phyloP scores from a whole-genome alignment of 2,888 invertebrate genomes.

The Lucinisca nassula region DNA sequence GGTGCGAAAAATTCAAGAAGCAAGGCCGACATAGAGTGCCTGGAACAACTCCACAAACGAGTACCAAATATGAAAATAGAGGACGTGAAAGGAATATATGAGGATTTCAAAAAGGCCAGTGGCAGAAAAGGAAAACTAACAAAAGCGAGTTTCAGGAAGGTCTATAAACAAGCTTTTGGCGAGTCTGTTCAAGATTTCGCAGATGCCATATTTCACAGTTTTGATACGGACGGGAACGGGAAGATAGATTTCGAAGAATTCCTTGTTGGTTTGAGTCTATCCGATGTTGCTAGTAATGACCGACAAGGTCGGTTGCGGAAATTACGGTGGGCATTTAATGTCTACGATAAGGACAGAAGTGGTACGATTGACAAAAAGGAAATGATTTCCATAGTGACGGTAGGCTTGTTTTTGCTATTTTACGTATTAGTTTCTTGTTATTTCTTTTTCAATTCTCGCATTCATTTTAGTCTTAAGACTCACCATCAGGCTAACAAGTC shows the following conservation, averaged over 20 bases:
- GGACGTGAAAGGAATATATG: conserved; percentile 48
- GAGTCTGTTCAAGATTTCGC: conserved; percentile 38
- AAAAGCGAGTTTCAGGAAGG: conserved; percentile 50
- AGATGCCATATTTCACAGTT: conserved; percentile 57
- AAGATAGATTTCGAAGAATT: conserved; percentile 68
- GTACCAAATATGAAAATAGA: conserved; percentile 65
- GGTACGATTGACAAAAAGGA: conserved; percentile 65
- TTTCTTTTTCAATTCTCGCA: too few species aligned
- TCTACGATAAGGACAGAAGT: conserved; percentile 64
- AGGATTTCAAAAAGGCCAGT: conserved; percentile 41
- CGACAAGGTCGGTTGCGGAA: conserved; percentile 25
- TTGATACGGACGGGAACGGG: conserved; percentile 62
- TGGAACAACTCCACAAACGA: conserved; percentile 40
- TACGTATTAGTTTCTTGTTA: too few species aligned
- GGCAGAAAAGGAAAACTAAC: conserved; percentile 43
- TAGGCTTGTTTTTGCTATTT: too few species aligned
- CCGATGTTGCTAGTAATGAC: conserved; percentile 37
- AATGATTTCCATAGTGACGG: conserved; percentile 60
- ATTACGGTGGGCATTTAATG: conserved; percentile 64
- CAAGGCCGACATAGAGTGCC: conserved; percentile 25
- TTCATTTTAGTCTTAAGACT: too few species aligned
- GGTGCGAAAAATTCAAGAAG: conserved; percentile 2
- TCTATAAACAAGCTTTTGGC: conserved; percentile 61
- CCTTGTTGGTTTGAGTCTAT: conserved; percentile 65
- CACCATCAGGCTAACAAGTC: too few species aligned